phyloP scores from a whole-genome alignment of 2,888 invertebrate species.

The Acronicta aceris region DNA sequence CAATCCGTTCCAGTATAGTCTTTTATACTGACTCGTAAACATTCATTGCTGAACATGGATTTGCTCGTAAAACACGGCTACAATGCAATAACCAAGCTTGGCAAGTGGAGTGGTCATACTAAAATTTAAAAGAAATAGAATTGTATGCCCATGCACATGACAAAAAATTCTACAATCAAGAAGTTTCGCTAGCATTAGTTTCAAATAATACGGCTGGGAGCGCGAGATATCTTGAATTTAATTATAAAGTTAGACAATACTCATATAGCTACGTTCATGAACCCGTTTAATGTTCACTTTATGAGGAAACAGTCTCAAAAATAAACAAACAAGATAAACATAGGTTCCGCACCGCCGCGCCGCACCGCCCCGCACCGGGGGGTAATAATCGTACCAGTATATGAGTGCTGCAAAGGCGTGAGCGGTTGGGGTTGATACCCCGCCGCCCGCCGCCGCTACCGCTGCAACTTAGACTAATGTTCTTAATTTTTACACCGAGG shows the following conservation, averaged over 20 bases:
- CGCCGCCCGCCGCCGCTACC: constrained; percentile 7
- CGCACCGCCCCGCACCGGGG: constrained; percentile 9
- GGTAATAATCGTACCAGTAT: constrained; percentile 48
- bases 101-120: background rate
- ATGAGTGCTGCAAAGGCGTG: constrained; percentile 36
- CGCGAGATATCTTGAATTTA: constrained; percentile 45
- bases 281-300: constrained; percentile 52
- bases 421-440: constrained; percentile 2
- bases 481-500: constrained; percentile 73
- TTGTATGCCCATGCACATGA: too few relatives aligned
- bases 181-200: constrained; percentile 31
- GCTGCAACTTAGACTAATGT: constrained; percentile 66
- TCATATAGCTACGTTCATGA: constrained; percentile 41
- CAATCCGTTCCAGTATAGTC: too few relatives aligned
- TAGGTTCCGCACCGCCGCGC: constrained; percentile 35
- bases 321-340: constrained; percentile 57
- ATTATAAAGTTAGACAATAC: constrained; percentile 50
- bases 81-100: background rate
- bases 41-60: too few relatives aligned
- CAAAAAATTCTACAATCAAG: constrained; percentile 11
- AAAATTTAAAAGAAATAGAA: background rate
- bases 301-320: constrained; percentile 50
- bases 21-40: too few relatives aligned
- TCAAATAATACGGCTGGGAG: constrained; percentile 32
- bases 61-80: too few relatives aligned